Percentiles rank a stretch among this genome's conserved stretches.
These are phyloP conservation scores for Hipposideros armiger DNA, from an alignment of 2,113 vertebrate genomes.

Conservation along the genomic window DNA sequence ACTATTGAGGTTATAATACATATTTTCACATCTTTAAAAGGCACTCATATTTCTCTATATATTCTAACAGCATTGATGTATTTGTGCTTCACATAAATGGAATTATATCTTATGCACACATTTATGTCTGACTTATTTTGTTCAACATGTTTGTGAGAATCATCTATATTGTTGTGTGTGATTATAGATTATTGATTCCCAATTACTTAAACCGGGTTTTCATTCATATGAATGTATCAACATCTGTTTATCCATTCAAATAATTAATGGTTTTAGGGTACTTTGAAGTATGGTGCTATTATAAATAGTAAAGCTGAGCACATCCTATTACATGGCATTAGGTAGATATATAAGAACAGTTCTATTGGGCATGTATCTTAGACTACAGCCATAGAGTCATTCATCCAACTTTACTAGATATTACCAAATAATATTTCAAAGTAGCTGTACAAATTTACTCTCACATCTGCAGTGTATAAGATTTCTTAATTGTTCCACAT, in stretches of 20 bases:
- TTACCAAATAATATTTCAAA: conserved; percentile 2
- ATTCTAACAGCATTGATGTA: background rate
- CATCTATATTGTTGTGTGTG: background rate
- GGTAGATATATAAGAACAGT: background rate
- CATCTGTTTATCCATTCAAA: background rate
- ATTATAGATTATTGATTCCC: background rate
- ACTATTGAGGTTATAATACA: background rate
- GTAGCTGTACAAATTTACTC: background rate
- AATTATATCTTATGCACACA: background rate
- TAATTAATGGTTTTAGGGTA: background rate
- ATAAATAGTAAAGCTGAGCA: background rate
- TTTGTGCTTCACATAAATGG: background rate
- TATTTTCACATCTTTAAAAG: background rate
- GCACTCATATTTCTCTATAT: background rate
- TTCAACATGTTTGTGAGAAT: background rate
- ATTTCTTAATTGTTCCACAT: conserved; percentile 50
- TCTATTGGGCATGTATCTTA: background rate
- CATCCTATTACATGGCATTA: background rate
- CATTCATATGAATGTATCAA: background rate
- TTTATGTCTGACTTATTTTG: background rate
- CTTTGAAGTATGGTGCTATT: background rate
- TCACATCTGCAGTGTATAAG: background rate
- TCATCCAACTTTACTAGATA: background rate
- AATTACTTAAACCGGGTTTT: background rate
- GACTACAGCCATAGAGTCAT: background rate